Base-by-base conservation (phyloP, 2,113 vertebrate genomes). In the Chroicocephalus ridibundus region DNA sequence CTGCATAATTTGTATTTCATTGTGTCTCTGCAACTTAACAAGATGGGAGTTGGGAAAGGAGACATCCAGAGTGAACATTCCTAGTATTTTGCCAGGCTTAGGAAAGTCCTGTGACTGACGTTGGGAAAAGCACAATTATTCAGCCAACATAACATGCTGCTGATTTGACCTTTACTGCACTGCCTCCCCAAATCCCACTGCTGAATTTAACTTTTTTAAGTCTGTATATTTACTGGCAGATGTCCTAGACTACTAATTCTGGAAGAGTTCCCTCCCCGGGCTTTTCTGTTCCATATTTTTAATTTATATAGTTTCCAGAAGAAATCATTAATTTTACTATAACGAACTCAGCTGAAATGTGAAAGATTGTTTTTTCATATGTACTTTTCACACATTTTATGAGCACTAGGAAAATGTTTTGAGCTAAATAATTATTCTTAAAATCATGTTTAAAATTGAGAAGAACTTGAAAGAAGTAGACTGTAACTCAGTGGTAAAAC, bases 131-230 rank as follows among this genome's bases (percentile, higher is more conserved):
- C 65, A 51, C 27, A 32, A 27, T 87, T 96, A 88, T 22, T 92
- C 60, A 94, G 71, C 40, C 78, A 81, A 34, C 47, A 69, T 76
- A 64, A 80, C 11, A 3, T 24, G 61, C 24, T 77, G 42, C 64
- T 90, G 18, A 76, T 26, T 46, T 93, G 92, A 94, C 79, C 87
- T 94, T 96, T 60, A 34, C 36, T 91, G 58, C 46, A 15, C n/a
- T 74, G 60, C 72, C 54, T 96, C 60, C 77, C 76, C 36, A 76
- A 89, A 92, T 92, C 51, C 65, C 26, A 38, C 65, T 75, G 34
- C 52, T 90, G 88, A 88, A 90, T 90, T 82, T 82, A 86, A 83
- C 40, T 44, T 86, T 51, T 90, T 46, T 0, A 75, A 76, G 42
- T 68, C 66, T 86, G 21, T 65, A 5, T 90, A 47, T 78, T 72